These are phyloP conservation scores for Blomia tropicalis DNA, from an alignment of 2,888 invertebrate species.

Conservation along the genomic window DNA sequence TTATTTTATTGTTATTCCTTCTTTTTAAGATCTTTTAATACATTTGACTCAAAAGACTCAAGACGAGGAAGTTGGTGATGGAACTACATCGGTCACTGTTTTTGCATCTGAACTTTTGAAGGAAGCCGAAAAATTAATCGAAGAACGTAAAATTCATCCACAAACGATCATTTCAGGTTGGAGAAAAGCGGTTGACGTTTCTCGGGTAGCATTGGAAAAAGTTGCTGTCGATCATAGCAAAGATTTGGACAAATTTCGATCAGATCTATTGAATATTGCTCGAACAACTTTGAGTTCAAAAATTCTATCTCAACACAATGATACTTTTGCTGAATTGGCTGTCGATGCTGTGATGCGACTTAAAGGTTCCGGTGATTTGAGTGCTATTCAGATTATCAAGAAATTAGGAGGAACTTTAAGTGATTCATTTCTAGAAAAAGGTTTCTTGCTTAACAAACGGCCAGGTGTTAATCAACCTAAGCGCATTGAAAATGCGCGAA, in stretches of 20 bases:
- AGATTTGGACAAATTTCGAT: slow-evolving; percentile 57
- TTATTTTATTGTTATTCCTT: background rate
- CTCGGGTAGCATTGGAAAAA: slow-evolving; percentile 59
- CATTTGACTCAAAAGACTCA: slow-evolving; percentile 41
- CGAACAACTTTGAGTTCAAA: slow-evolving; percentile 94
- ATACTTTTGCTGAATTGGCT: slow-evolving; percentile 81
- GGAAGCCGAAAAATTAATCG: slow-evolving; percentile 83
- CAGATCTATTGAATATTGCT: slow-evolving; percentile 88
- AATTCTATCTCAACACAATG: slow-evolving; percentile 90
- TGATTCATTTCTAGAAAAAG: slow-evolving; percentile 83
- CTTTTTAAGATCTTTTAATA: background rate
- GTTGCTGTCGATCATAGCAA: slow-evolving; percentile 66
- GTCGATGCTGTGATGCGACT: slow-evolving; percentile 87
- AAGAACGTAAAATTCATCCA: slow-evolving; percentile 88
- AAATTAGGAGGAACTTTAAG: slow-evolving; percentile 79
- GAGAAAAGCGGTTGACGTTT: slow-evolving; percentile 69
- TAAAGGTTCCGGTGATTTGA: slow-evolving; percentile 84
- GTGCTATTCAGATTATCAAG: slow-evolving; percentile 93
- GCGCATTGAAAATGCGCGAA: slow-evolving; percentile 79
- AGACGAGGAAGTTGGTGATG: slow-evolving; percentile 98
- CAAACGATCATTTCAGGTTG: slow-evolving; percentile 94
- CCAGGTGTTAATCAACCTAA: slow-evolving; percentile 95
- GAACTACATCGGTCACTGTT: slow-evolving; percentile 97
- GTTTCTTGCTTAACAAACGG: slow-evolving; percentile 87
- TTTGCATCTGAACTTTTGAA: slow-evolving; percentile 79